Conservation (phyloP, 2,888 invertebrate species). For the Parthenolecanium corni region DNA sequence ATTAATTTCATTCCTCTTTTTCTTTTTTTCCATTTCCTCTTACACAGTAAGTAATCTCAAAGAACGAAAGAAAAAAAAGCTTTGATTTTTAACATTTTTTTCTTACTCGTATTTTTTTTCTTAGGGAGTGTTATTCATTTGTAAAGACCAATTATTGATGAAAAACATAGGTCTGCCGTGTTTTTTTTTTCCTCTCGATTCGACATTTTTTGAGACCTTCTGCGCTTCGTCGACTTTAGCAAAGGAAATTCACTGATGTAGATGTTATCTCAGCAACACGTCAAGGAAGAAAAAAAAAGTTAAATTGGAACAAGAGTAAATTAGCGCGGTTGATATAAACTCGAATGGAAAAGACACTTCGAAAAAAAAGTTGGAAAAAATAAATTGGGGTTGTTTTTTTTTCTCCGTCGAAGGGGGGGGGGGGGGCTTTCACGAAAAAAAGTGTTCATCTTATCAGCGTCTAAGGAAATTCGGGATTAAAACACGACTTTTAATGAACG, state of each 20-base stretch:
- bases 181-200: not conserved
- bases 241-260: slow-evolving; percentile 4
- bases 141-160: slow-evolving; percentile 20
- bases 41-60: not conserved
- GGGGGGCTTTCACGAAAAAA: not conserved
- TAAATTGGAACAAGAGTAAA: slow-evolving; percentile 22
- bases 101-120: not conserved
- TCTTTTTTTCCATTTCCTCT: not conserved
- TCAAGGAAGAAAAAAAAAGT: slow-evolving; percentile 8
- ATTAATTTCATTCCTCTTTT: not conserved
- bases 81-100: not conserved
- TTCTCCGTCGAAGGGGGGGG: not conserved
- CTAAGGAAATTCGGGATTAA: slow-evolving; percentile 17
- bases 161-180: slow-evolving; percentile 7
- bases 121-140: not conserved
- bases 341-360: slow-evolving; percentile 16
- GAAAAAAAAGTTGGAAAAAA: slow-evolving; percentile 9
- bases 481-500: slow-evolving; percentile 7
- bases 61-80: not conserved
- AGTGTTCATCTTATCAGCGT: slow-evolving; percentile 12
- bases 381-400: slow-evolving; percentile 2
- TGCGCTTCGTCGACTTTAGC: slow-evolving; percentile 10
- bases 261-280: slow-evolving; percentile 14
- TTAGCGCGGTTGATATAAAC: slow-evolving; percentile 22
- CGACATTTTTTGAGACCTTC: not conserved